Percentiles rank a stretch among this genome's conserved stretches.
These are phyloP conservation scores for Harpagifer antarcticus DNA, from an alignment of 2,797 vertebrate species.

Conservation along the genomic window DNA sequence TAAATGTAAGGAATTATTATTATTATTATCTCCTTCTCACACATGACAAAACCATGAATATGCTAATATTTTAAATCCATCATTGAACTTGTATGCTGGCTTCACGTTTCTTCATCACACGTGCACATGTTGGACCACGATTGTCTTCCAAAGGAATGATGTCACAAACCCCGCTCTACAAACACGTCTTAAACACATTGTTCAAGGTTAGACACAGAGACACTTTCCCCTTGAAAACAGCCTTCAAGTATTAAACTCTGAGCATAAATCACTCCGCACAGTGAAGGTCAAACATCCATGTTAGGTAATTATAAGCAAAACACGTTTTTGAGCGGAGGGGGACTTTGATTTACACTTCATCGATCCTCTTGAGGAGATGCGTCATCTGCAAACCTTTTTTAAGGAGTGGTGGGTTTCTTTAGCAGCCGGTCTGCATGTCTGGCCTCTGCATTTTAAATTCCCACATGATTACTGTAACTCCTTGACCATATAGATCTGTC, in stretches of 20 bases:
- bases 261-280: conserved; percentile 2
- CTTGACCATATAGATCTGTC: conserved; percentile 25
- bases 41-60: neutral
- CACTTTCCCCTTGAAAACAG: neutral
- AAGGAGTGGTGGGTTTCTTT: neutral
- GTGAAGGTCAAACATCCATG: conserved; percentile 20
- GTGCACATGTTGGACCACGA: neutral
- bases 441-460: conserved; percentile 17
- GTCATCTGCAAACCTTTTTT: conserved; percentile 10
- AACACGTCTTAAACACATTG: neutral
- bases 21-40: neutral
- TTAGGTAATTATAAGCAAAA: conserved; percentile 6
- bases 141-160: neutral
- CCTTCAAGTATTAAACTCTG: conserved; percentile 1
- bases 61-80: neutral
- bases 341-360: conserved; percentile 24
- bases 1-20: too few species aligned
- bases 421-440: neutral
- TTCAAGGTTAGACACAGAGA: neutral
- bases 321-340: neutral
- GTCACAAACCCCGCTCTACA: neutral
- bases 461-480: conserved; percentile 29
- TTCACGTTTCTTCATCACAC: neutral
- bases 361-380: conserved; percentile 13
- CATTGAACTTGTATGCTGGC: neutral